Evolutionary conservation across 1,140 invertebrate species (phyloP), one percentile per base, ranked within the genome.

Genomic region (Megalopta genalis): DNA sequence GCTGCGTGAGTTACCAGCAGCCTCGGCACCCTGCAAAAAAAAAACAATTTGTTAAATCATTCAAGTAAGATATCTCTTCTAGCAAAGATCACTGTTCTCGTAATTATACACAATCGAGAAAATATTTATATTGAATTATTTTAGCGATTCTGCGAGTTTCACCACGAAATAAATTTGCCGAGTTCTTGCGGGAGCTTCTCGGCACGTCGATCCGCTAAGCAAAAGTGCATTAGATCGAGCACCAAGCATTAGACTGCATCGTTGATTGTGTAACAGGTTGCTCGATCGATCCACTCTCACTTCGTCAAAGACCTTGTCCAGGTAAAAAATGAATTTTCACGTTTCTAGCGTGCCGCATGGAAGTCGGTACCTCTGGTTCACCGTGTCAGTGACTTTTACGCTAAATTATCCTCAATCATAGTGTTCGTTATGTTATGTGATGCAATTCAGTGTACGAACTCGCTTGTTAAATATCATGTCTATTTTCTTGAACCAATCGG

Each of bases 1-100:
- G 86, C 81, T 1, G 81, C 86, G 63, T 90, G 88, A 37, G 88
- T 91, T 2, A 87, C 82, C 83, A 90, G 86, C 39, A 89, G 86
- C 42, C 86, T 87, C 4, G 88, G 72, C n/a, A 90, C 86, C 72
- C 92, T 93, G 76, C 10, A 88, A 88, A 59, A 52, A 77, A 0
- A 0, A 46, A 5, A 21, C 18, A 16, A 14, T 52, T 18, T 6
- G 0, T 4, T 4, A 16, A 14, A 52, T 52, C 49, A 46, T 46
- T 4, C 0, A 21, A 18, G 16, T 16, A 52, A 52, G 18, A 16
- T 52, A 18, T 52, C 18, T 21, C 16, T 6, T 52, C 16, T 14
- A 14, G 2, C 0, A 46, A 46, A 14, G 12, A 46, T 46, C 3
- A 46, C 14, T 46, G 42, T 46, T 46, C 14, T 2, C 10, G 10